These are phyloP conservation scores for Gonatopus flavifemur DNA, from an alignment of 1,140 invertebrate species.

Conservation along the genomic window DNA sequence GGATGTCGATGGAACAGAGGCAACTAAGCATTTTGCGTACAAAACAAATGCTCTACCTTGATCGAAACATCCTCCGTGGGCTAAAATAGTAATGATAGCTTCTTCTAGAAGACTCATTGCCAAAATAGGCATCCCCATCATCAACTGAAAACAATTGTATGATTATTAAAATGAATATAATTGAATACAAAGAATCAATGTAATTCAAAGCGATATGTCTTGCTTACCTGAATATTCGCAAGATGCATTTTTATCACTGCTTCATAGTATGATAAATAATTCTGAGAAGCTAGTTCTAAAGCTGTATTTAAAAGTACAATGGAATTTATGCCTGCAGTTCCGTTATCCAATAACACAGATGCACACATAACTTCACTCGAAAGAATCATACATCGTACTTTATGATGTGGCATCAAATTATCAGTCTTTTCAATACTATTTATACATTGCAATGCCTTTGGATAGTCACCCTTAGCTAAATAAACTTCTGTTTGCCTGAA, in stretches of 20 bases:
- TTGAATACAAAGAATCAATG: background rate
- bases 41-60: constrained; percentile 67
- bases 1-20: constrained; percentile 54
- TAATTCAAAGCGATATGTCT: constrained; percentile 1
- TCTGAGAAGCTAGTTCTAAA: constrained; percentile 68
- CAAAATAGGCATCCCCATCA: constrained; percentile 73
- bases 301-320: constrained; percentile 71
- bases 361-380: constrained; percentile 71
- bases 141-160: constrained; percentile 56
- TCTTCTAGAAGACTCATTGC: constrained; percentile 71
- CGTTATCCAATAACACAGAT: constrained; percentile 56
- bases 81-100: constrained; percentile 71
- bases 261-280: constrained; percentile 75
- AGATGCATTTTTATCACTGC: constrained; percentile 77
- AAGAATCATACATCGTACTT: constrained; percentile 70
- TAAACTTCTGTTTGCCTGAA: constrained; percentile 68
- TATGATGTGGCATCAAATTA: constrained; percentile 60
- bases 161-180: background rate
- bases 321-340: constrained; percentile 56
- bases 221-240: constrained; percentile 67
- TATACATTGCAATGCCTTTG: constrained; percentile 62
- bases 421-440: constrained; percentile 62
- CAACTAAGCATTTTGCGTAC: constrained; percentile 71
- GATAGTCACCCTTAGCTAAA: constrained; percentile 69
- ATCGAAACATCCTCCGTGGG: constrained; percentile 81